Evolutionary conservation across 2,797 vertebrate species (phyloP).

Genomic region (Poecilia picta): DNA sequence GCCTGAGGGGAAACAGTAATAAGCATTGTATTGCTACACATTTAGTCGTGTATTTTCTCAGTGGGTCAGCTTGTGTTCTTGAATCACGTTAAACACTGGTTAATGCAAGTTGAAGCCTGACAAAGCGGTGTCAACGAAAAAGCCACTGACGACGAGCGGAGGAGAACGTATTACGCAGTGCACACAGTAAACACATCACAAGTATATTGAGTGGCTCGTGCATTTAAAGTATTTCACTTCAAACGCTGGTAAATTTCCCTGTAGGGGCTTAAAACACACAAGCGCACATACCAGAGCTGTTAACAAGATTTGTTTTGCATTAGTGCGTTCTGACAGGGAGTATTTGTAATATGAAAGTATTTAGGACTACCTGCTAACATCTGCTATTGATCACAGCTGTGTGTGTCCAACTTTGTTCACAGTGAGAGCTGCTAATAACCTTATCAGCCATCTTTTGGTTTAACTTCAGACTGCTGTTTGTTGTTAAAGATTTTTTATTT

Average conservation of each 20-base stretch:
- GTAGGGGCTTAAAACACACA: constrained; percentile 28
- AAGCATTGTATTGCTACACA: constrained; percentile 90
- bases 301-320: constrained; percentile 80
- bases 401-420: constrained; percentile 81
- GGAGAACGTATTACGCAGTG: constrained; percentile 9
- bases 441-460: constrained; percentile 89
- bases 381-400: constrained; percentile 83
- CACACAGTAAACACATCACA: constrained; percentile 8
- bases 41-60: constrained; percentile 89
- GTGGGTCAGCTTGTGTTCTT: constrained; percentile 89
- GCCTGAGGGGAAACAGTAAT: constrained; percentile 96
- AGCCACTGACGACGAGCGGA: constrained; percentile 48
- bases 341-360: constrained; percentile 77
- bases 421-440: constrained; percentile 83
- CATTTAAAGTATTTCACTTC: constrained; percentile 14
- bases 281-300: constrained; percentile 37
- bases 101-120: constrained; percentile 85
- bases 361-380: constrained; percentile 86
- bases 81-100: constrained; percentile 88
- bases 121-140: constrained; percentile 61
- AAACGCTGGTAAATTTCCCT: constrained; percentile 32
- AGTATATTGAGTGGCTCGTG: constrained; percentile 23
- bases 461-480: constrained; percentile 86
- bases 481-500: constrained; percentile 52
- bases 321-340: constrained; percentile 75